Evolutionary conservation across 2,797 vertebrate genomes (phyloP), one percentile per base, ranked within the genome.

Genomic region (Botia kubotai): DNA sequence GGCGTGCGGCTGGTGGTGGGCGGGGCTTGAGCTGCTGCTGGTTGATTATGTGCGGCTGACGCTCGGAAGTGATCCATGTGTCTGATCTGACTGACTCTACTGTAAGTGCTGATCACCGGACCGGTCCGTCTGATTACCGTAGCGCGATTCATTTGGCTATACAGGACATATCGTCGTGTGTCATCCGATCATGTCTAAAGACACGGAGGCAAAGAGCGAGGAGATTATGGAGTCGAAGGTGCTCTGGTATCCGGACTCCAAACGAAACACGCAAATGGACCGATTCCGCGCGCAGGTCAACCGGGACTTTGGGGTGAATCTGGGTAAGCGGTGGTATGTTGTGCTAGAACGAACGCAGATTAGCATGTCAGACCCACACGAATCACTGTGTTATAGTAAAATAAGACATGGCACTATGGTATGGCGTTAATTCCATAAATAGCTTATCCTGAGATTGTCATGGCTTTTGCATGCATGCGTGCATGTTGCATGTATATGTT

Each of bases 231-330:
- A 96, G 91, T 90, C 91, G 80, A 95, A 93, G 90, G 95, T 96
- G 89, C 84, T 98, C 90, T 99, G 97, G 97, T 95, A 97, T 91
- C 98, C 98, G 0, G 96, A 98, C 92, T 94, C 96, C 21, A 98
- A 98, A 92, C 96, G 87, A 87, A 93, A 95, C 89, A 96, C 97
- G 0, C 94, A 90, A 85, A 98, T 98, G 97, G 96, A 98, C 83
- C 93, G 86, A 71, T 98, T 98, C 86, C 94, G 97, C 79, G 91
- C 87, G 81, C 95, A 94, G 39, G 94, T 96, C 87, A 94, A 95
- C 87, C 90, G 84, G 29, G 89, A 94, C 85, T 93, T 93, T 83
- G 98, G 96, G 52, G 91, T 95, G 88, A 94, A 91, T 86, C 93
- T 98, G 86, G 95, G 97, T 98, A 91, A 97, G 97, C 90, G 82